These are phyloP conservation scores for Virgularia gustaviana DNA, from an alignment of 92 coral and sea anemone genomes.

Conservation along the genomic window DNA sequence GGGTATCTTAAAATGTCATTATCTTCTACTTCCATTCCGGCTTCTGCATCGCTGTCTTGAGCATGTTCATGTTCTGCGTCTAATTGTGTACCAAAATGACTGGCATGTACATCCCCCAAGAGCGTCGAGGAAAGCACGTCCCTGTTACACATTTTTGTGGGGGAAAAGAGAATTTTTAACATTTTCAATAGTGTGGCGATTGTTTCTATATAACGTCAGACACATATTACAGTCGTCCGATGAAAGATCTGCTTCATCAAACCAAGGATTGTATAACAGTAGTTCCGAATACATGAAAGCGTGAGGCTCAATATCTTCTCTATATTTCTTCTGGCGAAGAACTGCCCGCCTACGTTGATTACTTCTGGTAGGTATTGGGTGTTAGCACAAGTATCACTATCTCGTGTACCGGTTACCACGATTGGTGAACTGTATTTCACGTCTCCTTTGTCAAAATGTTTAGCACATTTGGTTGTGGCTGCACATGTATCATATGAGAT, in stretches of 20 bases:
- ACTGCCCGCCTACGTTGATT: background rate
- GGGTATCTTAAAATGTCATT: slow-evolving; percentile 32
- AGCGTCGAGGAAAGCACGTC: slow-evolving; percentile 1
- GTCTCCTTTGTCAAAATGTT: background rate
- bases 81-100: slow-evolving; percentile 8
- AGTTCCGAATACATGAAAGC: slow-evolving; percentile 21
- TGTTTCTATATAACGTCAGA: slow-evolving; percentile 22
- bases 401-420: background rate
- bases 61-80: slow-evolving; percentile 16
- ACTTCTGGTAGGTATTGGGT: background rate
- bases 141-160: slow-evolving; percentile 20
- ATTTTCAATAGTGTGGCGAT: slow-evolving; percentile 9
- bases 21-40: slow-evolving; percentile 9
- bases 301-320: slow-evolving; percentile 26
- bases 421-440: background rate
- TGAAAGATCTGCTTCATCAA: slow-evolving; percentile 11
- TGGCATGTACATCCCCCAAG: slow-evolving; percentile 20
- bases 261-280: slow-evolving; percentile 5
- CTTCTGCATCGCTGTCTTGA: slow-evolving; percentile 14
- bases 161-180: slow-evolving; percentile 13
- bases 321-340: no score
- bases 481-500: background rate
- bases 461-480: background rate
- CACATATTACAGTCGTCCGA: slow-evolving; percentile 7
- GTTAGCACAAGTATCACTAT: background rate